Conservation (phyloP, 2,113 vertebrate genomes). For the Percopsis transmontana region DNA sequence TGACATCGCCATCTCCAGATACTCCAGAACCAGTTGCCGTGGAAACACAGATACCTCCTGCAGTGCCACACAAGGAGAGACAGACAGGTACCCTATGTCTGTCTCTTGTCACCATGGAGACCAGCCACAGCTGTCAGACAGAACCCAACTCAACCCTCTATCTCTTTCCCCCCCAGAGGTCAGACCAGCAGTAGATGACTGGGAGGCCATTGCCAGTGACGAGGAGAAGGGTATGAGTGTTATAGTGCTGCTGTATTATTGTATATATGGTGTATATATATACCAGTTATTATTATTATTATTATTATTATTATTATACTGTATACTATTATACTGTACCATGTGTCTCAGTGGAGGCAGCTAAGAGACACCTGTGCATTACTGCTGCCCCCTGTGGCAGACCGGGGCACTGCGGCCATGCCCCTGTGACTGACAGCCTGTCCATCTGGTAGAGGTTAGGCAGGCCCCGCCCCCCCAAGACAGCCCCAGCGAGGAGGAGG, state of each 20-base stretch:
- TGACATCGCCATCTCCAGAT: slow-evolving; percentile 75
- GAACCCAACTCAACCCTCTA: not conserved
- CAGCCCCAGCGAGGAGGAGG: slow-evolving; percentile 84
- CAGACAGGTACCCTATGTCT: not conserved
- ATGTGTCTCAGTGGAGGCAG: too few relatives aligned
- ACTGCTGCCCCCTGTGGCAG: too few relatives aligned
- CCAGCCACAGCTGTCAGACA: not conserved
- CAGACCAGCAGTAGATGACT: slow-evolving; percentile 86
- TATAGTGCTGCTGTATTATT: not conserved
- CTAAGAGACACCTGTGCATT: too few relatives aligned
- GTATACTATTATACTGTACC: too few relatives aligned
- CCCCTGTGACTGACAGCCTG: too few relatives aligned
- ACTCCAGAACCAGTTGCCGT: slow-evolving; percentile 71
- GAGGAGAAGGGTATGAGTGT: slow-evolving; percentile 81
- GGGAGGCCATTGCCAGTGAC: slow-evolving; percentile 96
- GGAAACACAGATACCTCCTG: slow-evolving; percentile 57
- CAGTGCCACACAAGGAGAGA: slow-evolving; percentile 67
- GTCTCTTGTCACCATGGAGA: too few relatives aligned
- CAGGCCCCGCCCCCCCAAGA: slow-evolving; percentile 57
- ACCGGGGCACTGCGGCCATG: too few relatives aligned
- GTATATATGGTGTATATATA: too few relatives aligned
- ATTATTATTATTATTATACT: too few relatives aligned
- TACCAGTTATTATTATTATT: too few relatives aligned
- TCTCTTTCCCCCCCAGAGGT: slow-evolving; percentile 65
- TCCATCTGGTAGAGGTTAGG: too few relatives aligned